These are phyloP conservation scores for Cheilosia grossa DNA, from an alignment of 2,888 invertebrate species.

Conservation along the genomic window DNA sequence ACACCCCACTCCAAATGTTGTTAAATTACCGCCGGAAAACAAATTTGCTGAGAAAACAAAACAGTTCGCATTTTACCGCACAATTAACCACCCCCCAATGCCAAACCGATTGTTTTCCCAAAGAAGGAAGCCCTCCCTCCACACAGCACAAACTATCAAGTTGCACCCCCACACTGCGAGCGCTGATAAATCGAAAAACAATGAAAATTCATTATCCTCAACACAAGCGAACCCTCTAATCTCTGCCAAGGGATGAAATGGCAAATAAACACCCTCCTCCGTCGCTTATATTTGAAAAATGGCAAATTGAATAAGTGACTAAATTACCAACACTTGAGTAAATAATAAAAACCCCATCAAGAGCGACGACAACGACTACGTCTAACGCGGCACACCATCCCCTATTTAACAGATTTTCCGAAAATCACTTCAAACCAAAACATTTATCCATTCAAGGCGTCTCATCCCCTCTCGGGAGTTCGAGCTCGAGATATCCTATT, in stretches of 20 bases:
- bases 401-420: conserved; percentile 68
- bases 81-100: conserved; percentile 70
- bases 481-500: conserved; percentile 57
- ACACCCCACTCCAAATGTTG: neutral
- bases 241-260: conserved; percentile 52
- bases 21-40: conserved; percentile 69
- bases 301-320: conserved; percentile 82
- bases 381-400: conserved; percentile 52
- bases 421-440: conserved; percentile 74
- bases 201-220: conserved; percentile 74
- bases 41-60: conserved; percentile 71
- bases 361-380: conserved; percentile 30
- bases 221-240: conserved; percentile 27
- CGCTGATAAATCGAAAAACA: conserved; percentile 67
- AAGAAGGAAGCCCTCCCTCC: conserved; percentile 7
- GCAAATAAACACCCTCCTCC: conserved; percentile 57
- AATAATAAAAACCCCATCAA: conserved; percentile 76
- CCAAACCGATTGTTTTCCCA: conserved; percentile 13
- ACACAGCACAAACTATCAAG: conserved; percentile 57
- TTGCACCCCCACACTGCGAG: conserved; percentile 11
- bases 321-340: conserved; percentile 75
- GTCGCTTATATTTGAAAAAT: conserved; percentile 80
- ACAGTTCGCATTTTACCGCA: conserved; percentile 63
- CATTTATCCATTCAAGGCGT: conserved; percentile 43
- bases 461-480: conserved; percentile 23